Base-by-base conservation (phyloP, 2,888 invertebrate species). In the Acrocera orbiculus region DNA sequence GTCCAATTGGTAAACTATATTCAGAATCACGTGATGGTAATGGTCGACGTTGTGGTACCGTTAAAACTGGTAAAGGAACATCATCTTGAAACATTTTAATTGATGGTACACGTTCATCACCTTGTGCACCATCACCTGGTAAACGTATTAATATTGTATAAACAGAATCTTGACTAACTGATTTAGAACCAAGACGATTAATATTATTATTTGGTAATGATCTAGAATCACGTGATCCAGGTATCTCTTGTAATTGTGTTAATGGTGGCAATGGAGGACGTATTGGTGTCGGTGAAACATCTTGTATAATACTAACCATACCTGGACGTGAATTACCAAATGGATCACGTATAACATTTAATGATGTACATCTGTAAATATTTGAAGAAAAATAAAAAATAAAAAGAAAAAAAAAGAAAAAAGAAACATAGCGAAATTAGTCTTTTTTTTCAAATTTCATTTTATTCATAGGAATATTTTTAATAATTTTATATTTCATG, bases 111-210 rank as follows among this genome's bases (percentile, higher is more conserved):
- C 63, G 61, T 50, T 72, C 71, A 25, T 68, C 64, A 39, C 70
- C 67, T 5, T 66, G 63, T 7, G 50, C 54, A 16, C 56, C 54
- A 38, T 69, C 69, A 36, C 73, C 70, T 13, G 89, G 86, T 46
- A 93, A 65, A 48, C 81, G 70, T 49, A 93, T 93, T 42, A 93
- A 65, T 51, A 93, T 92, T 37, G 92, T 92, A 65, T 92, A 93
- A 27, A 90, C 85, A 23, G 76, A 76, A 49, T 78, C 77, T 44
- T 72, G 75, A 32, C 76, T 76, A 8, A 70, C 68, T 11, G 73
- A 70, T 40, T 70, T 64, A 28, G 69, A 64, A 42, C 64, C 66
- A 47, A 74, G 67, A 47, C 75, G 69, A 44, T 69, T 70, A 40
- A 66, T 66, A 9, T 66, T 63, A 39, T 45, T 47, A 32, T 36